Evolutionary conservation across 1,140 invertebrate genomes (phyloP).

Genomic region (Stegodyphus dumicola): DNA sequence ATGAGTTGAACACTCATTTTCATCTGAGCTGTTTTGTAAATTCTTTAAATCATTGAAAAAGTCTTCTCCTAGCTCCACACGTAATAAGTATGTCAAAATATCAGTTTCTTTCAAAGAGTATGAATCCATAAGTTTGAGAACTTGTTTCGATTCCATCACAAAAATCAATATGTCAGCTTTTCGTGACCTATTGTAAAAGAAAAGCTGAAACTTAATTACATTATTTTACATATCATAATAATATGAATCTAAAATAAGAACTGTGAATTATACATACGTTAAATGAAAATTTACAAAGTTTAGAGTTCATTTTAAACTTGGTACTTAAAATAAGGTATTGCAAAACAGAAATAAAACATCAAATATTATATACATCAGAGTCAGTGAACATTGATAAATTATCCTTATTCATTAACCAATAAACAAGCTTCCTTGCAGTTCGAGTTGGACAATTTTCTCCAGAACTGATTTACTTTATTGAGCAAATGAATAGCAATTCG

Average conservation of each 20-base stretch:
- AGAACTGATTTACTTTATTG: no score
- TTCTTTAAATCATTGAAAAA: not conserved
- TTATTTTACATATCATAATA: not conserved
- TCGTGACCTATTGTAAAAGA: constrained; percentile 21
- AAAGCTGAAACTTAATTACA: not conserved
- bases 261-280: not conserved
- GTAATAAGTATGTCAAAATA: not conserved
- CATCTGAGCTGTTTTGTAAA: not conserved
- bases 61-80: constrained; percentile 5
- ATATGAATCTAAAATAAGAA: not conserved
- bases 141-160: constrained; percentile 26
- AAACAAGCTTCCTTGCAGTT: no score
- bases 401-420: no score
- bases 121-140: not conserved
- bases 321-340: not conserved
- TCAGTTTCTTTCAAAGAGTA: not conserved
- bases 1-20: not conserved
- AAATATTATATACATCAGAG: no score
- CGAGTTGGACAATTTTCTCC: no score
- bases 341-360: no score
- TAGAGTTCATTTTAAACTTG: no score
- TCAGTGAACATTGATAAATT: no score
- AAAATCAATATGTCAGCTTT: constrained; percentile 40
- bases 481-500: no score
- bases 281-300: not conserved